Evolutionary conservation across 2,113 vertebrate species (phyloP).

Genomic region (Sialia sialis): DNA sequence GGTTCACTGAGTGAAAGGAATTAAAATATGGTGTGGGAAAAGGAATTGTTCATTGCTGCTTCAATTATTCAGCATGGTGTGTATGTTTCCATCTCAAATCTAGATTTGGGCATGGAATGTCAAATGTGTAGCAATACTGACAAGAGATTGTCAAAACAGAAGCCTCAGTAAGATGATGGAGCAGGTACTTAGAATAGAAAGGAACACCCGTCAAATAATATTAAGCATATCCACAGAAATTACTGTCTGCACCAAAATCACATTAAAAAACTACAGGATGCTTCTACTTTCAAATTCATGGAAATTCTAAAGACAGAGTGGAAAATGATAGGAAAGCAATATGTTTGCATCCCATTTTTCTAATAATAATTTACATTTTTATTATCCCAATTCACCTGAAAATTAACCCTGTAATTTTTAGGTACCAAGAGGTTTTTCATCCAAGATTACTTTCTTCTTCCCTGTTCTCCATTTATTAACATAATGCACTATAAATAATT

Average conservation of each 20-base stretch:
- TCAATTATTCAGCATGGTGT: slow-evolving; percentile 21
- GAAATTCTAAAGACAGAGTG: not conserved
- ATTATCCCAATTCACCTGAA: not conserved
- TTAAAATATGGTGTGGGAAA: not conserved
- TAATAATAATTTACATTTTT: not conserved
- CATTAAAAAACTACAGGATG: not conserved
- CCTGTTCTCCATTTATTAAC: not conserved
- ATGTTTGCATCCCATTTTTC: not conserved
- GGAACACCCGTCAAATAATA: not conserved
- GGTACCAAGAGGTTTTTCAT: not conserved
- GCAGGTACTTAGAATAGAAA: slow-evolving; percentile 14
- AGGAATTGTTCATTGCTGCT: not conserved
- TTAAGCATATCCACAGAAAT: not conserved
- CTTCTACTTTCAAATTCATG: not conserved
- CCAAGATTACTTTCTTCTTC: not conserved
- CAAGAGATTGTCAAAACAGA: slow-evolving; percentile 51
- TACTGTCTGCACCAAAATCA: not conserved
- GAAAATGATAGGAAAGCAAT: not conserved
- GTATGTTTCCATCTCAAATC: not conserved
- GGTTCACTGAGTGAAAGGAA: not conserved
- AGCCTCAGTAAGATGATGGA: not conserved
- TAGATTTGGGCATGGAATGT: not conserved
- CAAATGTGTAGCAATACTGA: slow-evolving; percentile 14
- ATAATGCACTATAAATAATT: not conserved
- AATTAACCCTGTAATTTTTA: not conserved